Conservation (phyloP, 1,140 invertebrate genomes). For the Caerostris extrusa region DNA sequence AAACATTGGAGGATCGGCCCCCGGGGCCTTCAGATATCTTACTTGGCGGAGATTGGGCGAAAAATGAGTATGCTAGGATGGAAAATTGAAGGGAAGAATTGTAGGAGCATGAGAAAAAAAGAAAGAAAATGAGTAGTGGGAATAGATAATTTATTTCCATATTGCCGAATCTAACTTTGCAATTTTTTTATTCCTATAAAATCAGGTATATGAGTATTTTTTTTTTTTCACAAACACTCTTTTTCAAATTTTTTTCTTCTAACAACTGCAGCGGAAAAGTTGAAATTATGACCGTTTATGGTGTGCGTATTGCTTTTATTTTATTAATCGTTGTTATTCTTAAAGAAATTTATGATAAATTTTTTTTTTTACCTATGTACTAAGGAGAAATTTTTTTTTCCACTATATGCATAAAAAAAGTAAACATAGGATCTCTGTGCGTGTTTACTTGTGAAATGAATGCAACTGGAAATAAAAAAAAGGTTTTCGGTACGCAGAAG, state of each 20-base stretch:
- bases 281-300: slow-evolving; percentile 60
- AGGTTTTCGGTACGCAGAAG: too few relatives aligned
- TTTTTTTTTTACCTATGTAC: too few relatives aligned
- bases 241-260: neutral
- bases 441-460: too few relatives aligned
- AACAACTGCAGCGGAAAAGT: neutral
- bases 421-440: too few relatives aligned
- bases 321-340: slow-evolving; percentile 50
- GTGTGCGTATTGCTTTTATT: slow-evolving; percentile 12
- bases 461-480: too few relatives aligned
- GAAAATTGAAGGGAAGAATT: too few relatives aligned
- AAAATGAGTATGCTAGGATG: slow-evolving; percentile 33
- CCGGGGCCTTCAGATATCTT: slow-evolving; percentile 54
- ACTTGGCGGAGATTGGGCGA: slow-evolving; percentile 28
- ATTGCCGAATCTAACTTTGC: slow-evolving; percentile 32
- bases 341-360: neutral
- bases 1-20: neutral
- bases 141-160: slow-evolving; percentile 62
- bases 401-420: too few relatives aligned
- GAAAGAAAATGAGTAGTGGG: neutral
- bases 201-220: too few relatives aligned
- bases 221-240: neutral
- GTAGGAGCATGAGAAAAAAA: too few relatives aligned
- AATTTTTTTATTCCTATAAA: neutral
- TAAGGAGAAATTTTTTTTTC: too few relatives aligned